Conservation (phyloP, 2,888 invertebrate genomes). For the Erynnis tages region DNA sequence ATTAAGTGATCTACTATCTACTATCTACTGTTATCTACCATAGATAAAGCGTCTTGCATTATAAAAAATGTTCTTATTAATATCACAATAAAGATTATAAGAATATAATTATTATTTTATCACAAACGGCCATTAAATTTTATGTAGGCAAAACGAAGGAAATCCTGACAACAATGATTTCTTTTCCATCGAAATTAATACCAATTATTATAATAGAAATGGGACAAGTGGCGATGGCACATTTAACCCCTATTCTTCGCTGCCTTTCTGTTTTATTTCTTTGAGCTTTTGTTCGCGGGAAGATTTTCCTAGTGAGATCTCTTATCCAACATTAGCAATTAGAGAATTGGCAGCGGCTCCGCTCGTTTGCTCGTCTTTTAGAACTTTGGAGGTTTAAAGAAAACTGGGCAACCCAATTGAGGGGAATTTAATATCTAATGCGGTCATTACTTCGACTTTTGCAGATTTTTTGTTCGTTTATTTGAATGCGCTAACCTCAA, state of each 20-base stretch:
- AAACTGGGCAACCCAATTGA: conserved; percentile 14
- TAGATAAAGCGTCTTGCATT: no score
- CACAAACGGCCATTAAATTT: no score
- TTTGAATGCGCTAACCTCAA: no score
- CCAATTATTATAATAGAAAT: conserved; percentile 3
- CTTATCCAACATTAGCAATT: conserved; percentile 28
- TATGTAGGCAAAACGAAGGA: background rate
- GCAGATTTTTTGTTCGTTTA: no score
- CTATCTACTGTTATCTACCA: no score
- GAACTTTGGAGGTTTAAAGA: conserved; percentile 23
- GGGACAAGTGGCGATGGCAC: conserved; percentile 8
- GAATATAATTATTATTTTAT: no score
- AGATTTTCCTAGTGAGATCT: conserved; percentile 25
- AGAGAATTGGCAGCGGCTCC: conserved; percentile 25
- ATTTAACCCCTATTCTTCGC: conserved; percentile 11
- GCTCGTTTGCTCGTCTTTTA: conserved; percentile 24
- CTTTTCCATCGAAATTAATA: no score
- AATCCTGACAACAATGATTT: background rate
- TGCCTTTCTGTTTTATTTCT: conserved; percentile 17
- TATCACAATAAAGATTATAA: no score
- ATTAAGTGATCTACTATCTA: no score
- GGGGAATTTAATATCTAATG: conserved; percentile 8
- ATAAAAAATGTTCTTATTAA: no score
- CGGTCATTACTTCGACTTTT: no score
- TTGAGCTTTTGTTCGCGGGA: conserved; percentile 23